Evolutionary conservation across 2,113 vertebrate genomes (phyloP).

Genomic region (Syngnathus floridae): DNA sequence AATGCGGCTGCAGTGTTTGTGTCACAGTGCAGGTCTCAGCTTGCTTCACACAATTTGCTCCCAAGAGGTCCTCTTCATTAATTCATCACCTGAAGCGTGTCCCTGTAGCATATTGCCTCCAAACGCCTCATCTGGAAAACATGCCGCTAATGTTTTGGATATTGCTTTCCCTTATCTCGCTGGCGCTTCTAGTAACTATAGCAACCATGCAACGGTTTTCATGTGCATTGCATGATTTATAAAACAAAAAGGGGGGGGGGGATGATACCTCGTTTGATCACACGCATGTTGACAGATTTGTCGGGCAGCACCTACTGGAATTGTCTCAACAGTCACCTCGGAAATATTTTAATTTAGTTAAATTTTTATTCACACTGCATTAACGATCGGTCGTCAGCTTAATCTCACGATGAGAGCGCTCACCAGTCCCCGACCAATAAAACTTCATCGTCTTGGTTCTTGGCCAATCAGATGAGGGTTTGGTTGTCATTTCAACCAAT

Average conservation of each 20-base stretch:
- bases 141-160: background rate
- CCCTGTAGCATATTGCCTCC: conserved; percentile 21
- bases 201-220: background rate
- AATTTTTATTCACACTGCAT: background rate
- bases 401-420: conserved; percentile 55
- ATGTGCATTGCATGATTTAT: too few relatives aligned
- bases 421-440: conserved; percentile 30
- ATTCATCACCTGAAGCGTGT: conserved; percentile 40
- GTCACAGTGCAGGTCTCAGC: conserved; percentile 58
- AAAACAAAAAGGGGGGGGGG: background rate
- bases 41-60: conserved; percentile 56
- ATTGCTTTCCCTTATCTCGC: background rate
- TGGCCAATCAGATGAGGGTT: conserved; percentile 52
- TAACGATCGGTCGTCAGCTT: background rate
- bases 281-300: conserved; percentile 74
- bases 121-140: conserved; percentile 26
- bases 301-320: background rate
- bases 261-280: conserved; percentile 84
- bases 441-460: background rate
- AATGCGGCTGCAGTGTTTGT: background rate
- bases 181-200: background rate
- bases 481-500: conserved; percentile 23
- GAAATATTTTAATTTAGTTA: background rate
- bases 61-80: conserved; percentile 51
- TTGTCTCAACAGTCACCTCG: background rate